Conservation (phyloP, 2,888 invertebrate species). For the Nephrotoma appendiculata region DNA sequence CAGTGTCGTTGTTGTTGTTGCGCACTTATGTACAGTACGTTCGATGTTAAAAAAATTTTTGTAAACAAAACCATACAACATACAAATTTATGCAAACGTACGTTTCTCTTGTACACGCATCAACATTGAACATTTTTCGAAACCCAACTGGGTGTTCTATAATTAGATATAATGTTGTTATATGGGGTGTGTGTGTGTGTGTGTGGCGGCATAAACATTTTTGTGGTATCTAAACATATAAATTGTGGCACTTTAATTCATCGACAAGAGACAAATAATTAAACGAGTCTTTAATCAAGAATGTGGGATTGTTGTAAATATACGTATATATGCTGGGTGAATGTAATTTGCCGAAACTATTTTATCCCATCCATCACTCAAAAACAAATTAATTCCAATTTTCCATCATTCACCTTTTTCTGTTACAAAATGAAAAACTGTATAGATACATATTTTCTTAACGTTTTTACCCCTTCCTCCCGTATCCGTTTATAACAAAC, state of each 20-base stretch:
- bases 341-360: neutral
- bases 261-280: neutral
- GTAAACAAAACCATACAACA: neutral
- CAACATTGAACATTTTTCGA: neutral
- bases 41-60: neutral
- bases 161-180: neutral
- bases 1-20: neutral
- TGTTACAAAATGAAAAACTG: neutral
- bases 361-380: neutral
- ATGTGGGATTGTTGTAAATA: neutral
- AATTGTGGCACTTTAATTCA: neutral
- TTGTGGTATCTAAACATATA: neutral
- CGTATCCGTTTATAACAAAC: too few species aligned
- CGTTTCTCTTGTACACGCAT: neutral
- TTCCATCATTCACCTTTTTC: neutral
- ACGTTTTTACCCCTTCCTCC: neutral
- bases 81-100: neutral
- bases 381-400: neutral
- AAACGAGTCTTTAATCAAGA: neutral
- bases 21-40: neutral
- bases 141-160: neutral
- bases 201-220: neutral
- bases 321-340: neutral
- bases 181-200: neutral
- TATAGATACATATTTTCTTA: neutral